Evolutionary conservation across 2,888 invertebrate species (phyloP).

Genomic region (Acleris literana): DNA sequence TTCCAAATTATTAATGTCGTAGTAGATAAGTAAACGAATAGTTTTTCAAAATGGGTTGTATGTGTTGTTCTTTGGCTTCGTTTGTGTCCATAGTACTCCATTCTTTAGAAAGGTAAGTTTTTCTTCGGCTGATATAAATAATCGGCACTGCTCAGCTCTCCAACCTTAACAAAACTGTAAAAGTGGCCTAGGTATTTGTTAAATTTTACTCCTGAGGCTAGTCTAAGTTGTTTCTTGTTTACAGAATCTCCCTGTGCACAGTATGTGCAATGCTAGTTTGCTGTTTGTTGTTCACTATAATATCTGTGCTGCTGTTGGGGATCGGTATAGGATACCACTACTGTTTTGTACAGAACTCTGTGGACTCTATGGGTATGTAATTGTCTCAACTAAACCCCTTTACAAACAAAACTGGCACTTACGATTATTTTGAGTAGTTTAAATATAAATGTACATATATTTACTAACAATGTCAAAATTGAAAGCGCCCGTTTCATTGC

Average conservation of each 20-base stretch:
- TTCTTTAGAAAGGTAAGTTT: constrained; percentile 67
- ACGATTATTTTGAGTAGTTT: no score
- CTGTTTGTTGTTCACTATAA: constrained; percentile 65
- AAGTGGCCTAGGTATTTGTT: no score
- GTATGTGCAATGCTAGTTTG: constrained; percentile 71
- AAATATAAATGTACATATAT: no score
- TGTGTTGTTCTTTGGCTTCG: constrained; percentile 67
- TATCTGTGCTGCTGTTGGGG: constrained; percentile 64
- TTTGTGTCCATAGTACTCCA: constrained; percentile 67
- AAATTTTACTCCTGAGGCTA: background rate
- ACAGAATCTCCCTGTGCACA: constrained; percentile 71
- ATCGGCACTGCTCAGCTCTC: no score
- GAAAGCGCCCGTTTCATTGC: no score
- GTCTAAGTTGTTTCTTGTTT: constrained; percentile 36
- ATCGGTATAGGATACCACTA: constrained; percentile 76
- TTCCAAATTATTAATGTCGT: constrained; percentile 7
- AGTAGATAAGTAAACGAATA: constrained; percentile 16
- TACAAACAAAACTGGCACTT: no score
- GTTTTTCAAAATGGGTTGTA: constrained; percentile 67
- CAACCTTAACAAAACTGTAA: no score
- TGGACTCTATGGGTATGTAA: constrained; percentile 63
- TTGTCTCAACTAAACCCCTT: no score
- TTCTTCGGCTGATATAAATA: no score
- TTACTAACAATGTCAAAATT: no score
- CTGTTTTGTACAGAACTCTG: constrained; percentile 66